Percentiles rank a stretch among this genome's conserved stretches.
phyloP scores from a whole-genome alignment of 2,113 vertebrate genomes.

The Micromys minutus region DNA sequence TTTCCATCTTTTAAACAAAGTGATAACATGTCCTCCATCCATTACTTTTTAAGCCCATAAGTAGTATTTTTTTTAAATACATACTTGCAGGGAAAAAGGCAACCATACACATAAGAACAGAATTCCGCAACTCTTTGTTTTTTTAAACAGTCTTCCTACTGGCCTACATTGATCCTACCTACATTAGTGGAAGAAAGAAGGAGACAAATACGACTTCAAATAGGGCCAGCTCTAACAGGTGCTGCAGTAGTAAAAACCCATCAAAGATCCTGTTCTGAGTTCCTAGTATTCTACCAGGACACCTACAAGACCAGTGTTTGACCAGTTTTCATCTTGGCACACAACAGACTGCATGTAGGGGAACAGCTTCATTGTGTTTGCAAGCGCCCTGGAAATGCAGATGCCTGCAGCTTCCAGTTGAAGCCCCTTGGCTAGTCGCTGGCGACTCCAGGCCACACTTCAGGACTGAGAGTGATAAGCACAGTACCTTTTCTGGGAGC shows the following conservation, averaged over 20 bases:
- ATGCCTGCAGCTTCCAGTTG: not conserved
- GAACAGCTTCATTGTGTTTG: not conserved
- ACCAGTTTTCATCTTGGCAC: not conserved
- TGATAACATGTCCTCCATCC: not conserved
- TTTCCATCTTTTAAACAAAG: conserved; percentile 9
- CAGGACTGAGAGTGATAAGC: conserved; percentile 4
- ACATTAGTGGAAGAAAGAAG: conserved; percentile 17
- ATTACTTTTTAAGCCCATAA: not conserved
- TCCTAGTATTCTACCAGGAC: not conserved
- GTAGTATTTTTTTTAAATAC: too few relatives aligned
- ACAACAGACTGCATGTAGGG: not conserved
- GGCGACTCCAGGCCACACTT: not conserved
- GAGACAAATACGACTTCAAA: conserved; percentile 19
- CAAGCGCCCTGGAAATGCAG: not conserved
- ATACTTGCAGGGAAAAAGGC: not conserved
- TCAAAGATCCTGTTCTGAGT: not conserved
- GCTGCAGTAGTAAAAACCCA: conserved; percentile 25
- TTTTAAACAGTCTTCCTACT: not conserved
- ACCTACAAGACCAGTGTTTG: not conserved
- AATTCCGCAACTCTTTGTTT: not conserved
- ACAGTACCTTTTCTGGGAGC: conserved; percentile 7
- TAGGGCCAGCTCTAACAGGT: not conserved
- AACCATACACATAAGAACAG: not conserved
- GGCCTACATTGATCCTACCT: not conserved
- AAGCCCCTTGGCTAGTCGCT: not conserved